These are phyloP conservation scores for Galendromus occidentalis DNA, from an alignment of 1,140 invertebrate genomes.

Conservation along the genomic window DNA sequence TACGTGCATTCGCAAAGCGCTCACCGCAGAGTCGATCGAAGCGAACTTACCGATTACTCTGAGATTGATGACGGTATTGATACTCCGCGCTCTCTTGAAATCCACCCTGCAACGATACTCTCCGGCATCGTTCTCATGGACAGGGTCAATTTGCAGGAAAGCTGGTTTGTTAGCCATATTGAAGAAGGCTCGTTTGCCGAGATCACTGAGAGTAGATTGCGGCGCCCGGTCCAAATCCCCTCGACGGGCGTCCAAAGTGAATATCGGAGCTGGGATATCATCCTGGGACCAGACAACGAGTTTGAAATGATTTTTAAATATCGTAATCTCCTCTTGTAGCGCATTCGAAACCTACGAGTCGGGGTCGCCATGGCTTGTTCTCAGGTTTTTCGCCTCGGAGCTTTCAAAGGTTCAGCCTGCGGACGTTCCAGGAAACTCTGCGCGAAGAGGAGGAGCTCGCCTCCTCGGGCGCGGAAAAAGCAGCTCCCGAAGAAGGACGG, in stretches of 20 bases:
- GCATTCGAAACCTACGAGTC: no score
- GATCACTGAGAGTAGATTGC: constrained; percentile 14
- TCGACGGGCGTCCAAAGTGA: constrained; percentile 22
- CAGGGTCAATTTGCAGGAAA: constrained; percentile 51
- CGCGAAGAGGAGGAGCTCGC: no score
- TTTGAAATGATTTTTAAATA: neutral
- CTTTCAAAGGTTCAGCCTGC: no score
- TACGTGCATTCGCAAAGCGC: neutral
- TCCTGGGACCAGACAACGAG: neutral
- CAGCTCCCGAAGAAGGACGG: no score
- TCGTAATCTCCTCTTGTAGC: neutral
- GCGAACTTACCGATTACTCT: constrained; percentile 67
- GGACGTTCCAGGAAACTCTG: no score
- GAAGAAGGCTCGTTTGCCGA: constrained; percentile 21
- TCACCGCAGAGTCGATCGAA: constrained; percentile 18
- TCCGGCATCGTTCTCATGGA: constrained; percentile 59
- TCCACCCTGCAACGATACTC: constrained; percentile 71
- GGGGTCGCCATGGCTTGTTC: no score
- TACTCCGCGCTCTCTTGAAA: constrained; percentile 66
- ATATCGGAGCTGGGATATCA: constrained; percentile 21
- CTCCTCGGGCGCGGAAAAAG: no score
- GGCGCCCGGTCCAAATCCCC: constrained; percentile 16
- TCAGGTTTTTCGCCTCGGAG: no score
- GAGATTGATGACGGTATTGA: constrained; percentile 69
- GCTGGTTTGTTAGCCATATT: constrained; percentile 36